Conservation (phyloP, 2,113 vertebrate species). For the Pithys albifrons region DNA sequence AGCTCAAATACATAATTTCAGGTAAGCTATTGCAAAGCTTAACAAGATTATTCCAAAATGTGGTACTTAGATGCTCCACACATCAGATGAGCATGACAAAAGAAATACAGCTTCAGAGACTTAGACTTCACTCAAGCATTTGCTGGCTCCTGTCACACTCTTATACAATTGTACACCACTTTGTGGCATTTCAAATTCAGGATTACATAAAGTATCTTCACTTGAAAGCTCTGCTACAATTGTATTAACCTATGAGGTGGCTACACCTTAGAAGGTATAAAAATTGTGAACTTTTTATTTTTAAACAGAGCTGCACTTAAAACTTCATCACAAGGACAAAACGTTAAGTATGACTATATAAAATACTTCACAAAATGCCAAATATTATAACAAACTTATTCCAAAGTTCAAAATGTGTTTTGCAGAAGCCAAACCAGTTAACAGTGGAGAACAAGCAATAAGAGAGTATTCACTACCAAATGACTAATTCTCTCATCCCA, state of each 20-base stretch:
- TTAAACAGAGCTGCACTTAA: not conserved
- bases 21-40: not conserved
- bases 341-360: not conserved
- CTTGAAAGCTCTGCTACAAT: not conserved
- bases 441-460: not conserved
- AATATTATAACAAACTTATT: not conserved
- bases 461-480: not conserved
- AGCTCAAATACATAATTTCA: not conserved
- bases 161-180: not conserved
- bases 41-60: not conserved
- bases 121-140: not conserved
- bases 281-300: not conserved
- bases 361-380: not conserved
- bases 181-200: not conserved
- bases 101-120: not conserved
- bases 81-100: not conserved
- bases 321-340: not conserved
- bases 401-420: not conserved
- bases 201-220: not conserved
- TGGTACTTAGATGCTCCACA: not conserved
- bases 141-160: not conserved
- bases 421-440: not conserved
- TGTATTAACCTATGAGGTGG: not conserved
- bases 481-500: not conserved
- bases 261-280: not conserved